Evolutionary conservation across 2,113 vertebrate genomes (phyloP).

Genomic region (Chlamydotis undulata): DNA sequence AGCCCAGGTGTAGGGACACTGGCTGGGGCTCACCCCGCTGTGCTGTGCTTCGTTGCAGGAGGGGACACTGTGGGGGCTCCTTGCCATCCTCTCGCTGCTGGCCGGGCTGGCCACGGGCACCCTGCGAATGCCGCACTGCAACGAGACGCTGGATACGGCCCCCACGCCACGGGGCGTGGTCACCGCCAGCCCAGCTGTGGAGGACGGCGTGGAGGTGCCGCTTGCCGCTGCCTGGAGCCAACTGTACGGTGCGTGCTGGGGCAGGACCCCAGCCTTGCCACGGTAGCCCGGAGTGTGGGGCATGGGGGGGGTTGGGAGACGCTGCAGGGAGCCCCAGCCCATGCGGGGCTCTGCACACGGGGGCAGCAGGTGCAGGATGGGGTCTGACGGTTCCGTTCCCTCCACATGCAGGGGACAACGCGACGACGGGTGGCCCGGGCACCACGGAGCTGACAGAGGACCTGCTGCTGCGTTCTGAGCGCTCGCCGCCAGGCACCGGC

Average conservation of each 20-base stretch:
- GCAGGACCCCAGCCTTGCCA: not conserved
- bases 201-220: not conserved
- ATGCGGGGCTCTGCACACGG: too few relatives aligned
- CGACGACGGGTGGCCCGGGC: not conserved
- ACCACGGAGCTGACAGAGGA: constrained; percentile 65
- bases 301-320: too few relatives aligned
- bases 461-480: constrained; percentile 76
- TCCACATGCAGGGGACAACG: constrained; percentile 18
- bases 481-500: constrained; percentile 65
- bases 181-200: not conserved
- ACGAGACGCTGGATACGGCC: not conserved
- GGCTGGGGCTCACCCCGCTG: fast-evolving
- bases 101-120: constrained; percentile 39
- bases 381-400: not conserved
- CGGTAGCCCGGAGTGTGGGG: too few relatives aligned
- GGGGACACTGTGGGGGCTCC: constrained; percentile 50
- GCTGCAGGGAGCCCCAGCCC: too few relatives aligned
- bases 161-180: not conserved
- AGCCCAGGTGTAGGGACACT: not conserved
- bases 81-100: constrained; percentile 62
- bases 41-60: constrained; percentile 35
- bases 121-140: not conserved
- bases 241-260: not conserved
- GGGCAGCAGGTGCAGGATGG: not conserved
- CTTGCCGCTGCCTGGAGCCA: not conserved